Conservation (phyloP, 2,888 invertebrate species). For the Eurytoma adleriae region DNA sequence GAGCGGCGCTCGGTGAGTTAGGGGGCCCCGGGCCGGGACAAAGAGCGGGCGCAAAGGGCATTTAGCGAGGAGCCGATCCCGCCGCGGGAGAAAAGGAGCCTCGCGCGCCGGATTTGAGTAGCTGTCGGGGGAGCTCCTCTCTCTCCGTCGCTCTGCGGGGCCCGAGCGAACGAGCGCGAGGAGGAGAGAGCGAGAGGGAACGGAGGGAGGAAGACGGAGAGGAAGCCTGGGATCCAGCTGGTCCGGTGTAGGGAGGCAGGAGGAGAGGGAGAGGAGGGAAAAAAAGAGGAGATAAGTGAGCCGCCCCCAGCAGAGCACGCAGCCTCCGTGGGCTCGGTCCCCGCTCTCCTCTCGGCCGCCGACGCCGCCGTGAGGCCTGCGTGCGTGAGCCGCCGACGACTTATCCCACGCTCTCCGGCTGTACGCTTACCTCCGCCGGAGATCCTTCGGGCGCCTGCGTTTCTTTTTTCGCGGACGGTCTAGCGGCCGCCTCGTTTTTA, state of each 20-base stretch:
- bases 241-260: conserved; percentile 37
- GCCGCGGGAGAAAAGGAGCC: background rate
- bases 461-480: background rate
- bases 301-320: conserved; percentile 75
- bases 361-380: too few species aligned
- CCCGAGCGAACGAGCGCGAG: background rate
- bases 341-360: conserved; percentile 8
- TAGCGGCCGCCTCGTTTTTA: background rate
- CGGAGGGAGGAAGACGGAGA: background rate
- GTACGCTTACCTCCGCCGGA: conserved; percentile 66
- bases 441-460: conserved; percentile 60
- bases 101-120: conserved; percentile 21
- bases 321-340: conserved; percentile 64
- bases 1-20: background rate
- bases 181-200: background rate
- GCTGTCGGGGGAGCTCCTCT: background rate
- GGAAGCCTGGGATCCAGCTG: conserved; percentile 49
- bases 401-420: conserved; percentile 68
- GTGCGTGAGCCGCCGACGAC: conserved; percentile 51
- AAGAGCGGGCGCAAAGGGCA: conserved; percentile 43
- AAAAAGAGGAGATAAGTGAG: conserved; percentile 68
- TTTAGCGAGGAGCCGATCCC: conserved; percentile 26
- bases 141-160: background rate
- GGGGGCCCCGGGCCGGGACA: conserved; percentile 10
- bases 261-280: conserved; percentile 54